Base-by-base conservation (phyloP, 1,140 invertebrate species). In the Brachionus rotundiformis region DNA sequence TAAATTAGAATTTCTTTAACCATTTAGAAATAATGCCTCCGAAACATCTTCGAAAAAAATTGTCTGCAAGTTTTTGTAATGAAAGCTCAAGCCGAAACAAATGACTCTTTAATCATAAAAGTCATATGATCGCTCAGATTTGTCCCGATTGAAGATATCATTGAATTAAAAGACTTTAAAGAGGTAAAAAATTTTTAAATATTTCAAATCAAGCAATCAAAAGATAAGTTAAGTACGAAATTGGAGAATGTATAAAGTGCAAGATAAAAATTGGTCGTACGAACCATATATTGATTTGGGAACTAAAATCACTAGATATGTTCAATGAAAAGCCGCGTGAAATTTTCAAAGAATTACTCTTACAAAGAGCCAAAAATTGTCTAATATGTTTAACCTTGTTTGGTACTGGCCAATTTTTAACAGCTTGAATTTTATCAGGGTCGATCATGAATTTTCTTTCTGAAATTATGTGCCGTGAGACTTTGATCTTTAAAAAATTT, bases 301-400 rank as follows among this genome's bases (percentile, higher is more conserved):
- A 63, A 63, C 29, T 63, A 31, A 63, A 63, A 63, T 63, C 59
- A 4, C 25, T 29, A 5, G 25, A 29, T 13, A 31, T 33, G 25
- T 29, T 27, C 13, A 29, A 27, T 29, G 25, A 63, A 63, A 63
- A 29, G 29, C 59, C 25, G 13, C 25, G 59, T 63, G 27, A 63
- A n/a, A 63, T 63, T 27, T 63, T 63, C 8, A 63, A 63, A 29
- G 59, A 63, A 63, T n/a, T n/a, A 29, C 84, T 86, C 13, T 83
- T 83, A 5, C 82, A 81, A 76, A 85, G 82, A 54, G 84, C 84
- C 2, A 87, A 36, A 73, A 88, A 88, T n/a, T 63, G 25, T 71
- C 83, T 29, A 0, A 88, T 33, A 27, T 85, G 76, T 23, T 84
- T 84, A 0, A 84, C 33, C 25, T 83, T 85, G 8, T 2, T 82